Conservation (phyloP, 2,888 invertebrate species). For the Orgyia antiqua region DNA sequence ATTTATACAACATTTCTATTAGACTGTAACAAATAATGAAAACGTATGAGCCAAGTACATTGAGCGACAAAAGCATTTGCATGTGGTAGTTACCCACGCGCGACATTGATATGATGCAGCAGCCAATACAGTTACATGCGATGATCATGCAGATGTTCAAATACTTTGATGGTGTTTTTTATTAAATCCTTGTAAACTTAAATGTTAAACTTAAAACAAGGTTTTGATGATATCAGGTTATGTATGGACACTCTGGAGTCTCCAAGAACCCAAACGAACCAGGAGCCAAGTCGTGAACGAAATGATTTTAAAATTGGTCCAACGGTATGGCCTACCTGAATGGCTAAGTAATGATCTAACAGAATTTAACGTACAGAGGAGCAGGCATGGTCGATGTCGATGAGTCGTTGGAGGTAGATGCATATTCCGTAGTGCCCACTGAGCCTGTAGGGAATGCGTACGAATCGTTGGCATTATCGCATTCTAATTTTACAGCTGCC, state of each 20-base stretch:
- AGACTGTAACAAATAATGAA: not conserved
- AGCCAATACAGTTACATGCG: conserved; percentile 38
- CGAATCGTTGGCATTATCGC: conserved; percentile 83
- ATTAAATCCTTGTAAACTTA: conserved; percentile 9
- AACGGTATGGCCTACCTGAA: conserved; percentile 4
- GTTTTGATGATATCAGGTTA: not conserved
- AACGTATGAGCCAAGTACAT: not conserved
- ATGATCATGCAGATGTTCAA: conserved; percentile 34
- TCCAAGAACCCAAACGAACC: conserved; percentile 13
- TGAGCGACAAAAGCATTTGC: conserved; percentile 10
- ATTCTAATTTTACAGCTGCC: conserved; percentile 83
- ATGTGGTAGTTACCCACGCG: too few species aligned
- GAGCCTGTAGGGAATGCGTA: conserved; percentile 79
- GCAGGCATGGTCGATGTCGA: conserved; percentile 28
- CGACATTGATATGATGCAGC: conserved; percentile 15
- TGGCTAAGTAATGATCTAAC: not conserved
- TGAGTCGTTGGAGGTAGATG: conserved; percentile 37
- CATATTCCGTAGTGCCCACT: conserved; percentile 52
- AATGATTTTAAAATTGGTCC: conserved; percentile 11
- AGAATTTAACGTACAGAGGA: conserved; percentile 39
- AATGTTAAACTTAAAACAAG: not conserved
- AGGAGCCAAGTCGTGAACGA: not conserved
- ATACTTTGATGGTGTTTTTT: conserved; percentile 26
- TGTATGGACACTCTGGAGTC: conserved; percentile 28
- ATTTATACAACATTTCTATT: not conserved